phyloP scores from a whole-genome alignment of 2,113 vertebrate species.

The Gymnarchus niloticus region DNA sequence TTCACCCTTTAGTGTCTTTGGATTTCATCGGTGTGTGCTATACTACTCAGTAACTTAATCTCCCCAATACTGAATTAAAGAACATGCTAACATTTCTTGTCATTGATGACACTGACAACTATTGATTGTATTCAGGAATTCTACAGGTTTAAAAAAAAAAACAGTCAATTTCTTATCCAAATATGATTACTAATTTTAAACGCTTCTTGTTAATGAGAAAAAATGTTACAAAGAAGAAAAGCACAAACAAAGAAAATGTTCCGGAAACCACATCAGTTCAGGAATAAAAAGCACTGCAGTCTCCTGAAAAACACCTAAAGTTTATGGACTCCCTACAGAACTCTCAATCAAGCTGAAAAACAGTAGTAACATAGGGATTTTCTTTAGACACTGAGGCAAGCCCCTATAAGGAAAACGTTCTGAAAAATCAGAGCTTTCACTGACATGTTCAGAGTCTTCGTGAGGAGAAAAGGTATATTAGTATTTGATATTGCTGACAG shows the following conservation, averaged over 20 bases:
- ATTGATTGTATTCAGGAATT: neutral
- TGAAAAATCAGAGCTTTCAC: neutral
- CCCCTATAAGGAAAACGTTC: neutral
- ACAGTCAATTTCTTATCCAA: neutral
- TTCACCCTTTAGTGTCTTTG: neutral
- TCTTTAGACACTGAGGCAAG: neutral
- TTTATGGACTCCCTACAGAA: neutral
- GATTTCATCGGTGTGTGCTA: neutral
- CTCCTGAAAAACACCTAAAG: too few relatives aligned
- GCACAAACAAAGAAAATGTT: neutral
- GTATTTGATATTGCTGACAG: too few relatives aligned
- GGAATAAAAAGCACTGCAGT: too few relatives aligned
- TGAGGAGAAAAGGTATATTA: too few relatives aligned
- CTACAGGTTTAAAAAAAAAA: neutral
- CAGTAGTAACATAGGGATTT: neutral
- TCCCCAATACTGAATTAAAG: neutral
- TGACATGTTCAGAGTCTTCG: too few relatives aligned
- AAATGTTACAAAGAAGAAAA: neutral
- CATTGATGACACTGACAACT: neutral
- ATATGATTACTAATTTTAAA: neutral
- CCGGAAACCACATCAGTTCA: too few relatives aligned
- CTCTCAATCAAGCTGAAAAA: neutral
- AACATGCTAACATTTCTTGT: neutral
- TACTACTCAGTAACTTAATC: neutral
- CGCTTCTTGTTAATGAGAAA: neutral